Evolutionary conservation across 2,113 vertebrate species (phyloP).

Genomic region (Phasianus colchicus): DNA sequence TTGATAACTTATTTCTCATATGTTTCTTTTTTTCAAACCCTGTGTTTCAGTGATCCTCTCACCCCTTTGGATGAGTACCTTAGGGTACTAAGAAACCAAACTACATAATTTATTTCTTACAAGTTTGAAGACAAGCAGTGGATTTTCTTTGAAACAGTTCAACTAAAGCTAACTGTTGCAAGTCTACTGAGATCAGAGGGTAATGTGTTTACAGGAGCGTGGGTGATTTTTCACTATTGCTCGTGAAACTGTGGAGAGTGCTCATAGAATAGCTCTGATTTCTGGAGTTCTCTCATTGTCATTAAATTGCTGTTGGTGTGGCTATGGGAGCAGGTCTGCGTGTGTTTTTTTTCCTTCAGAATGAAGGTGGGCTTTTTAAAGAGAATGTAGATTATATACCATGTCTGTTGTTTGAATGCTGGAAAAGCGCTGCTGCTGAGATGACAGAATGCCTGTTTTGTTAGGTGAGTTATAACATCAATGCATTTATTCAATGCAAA

Average conservation of each 20-base stretch:
- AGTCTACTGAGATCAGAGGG: neutral
- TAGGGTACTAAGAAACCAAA: constrained; percentile 45
- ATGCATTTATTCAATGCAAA: neutral
- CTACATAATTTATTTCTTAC: constrained; percentile 20
- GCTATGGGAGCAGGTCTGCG: neutral
- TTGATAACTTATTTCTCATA: constrained; percentile 45
- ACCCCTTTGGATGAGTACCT: neutral
- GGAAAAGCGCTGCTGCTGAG: neutral
- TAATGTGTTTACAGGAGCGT: neutral
- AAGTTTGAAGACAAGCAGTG: constrained; percentile 56
- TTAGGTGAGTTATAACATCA: neutral
- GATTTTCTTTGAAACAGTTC: constrained; percentile 8
- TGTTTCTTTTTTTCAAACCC: constrained; percentile 54
- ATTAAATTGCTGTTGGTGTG: neutral
- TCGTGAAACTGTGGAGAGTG: neutral
- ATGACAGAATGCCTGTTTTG: neutral
- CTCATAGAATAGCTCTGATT: neutral
- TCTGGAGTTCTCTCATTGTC: neutral
- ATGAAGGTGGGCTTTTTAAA: neutral
- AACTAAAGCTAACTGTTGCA: neutral
- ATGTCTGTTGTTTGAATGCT: neutral
- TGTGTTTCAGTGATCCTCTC: constrained; percentile 54
- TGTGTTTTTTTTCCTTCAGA: neutral
- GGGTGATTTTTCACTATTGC: neutral
- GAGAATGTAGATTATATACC: neutral